phyloP scores from a whole-genome alignment of 2,113 vertebrate species.

The Mustela lutreola region DNA sequence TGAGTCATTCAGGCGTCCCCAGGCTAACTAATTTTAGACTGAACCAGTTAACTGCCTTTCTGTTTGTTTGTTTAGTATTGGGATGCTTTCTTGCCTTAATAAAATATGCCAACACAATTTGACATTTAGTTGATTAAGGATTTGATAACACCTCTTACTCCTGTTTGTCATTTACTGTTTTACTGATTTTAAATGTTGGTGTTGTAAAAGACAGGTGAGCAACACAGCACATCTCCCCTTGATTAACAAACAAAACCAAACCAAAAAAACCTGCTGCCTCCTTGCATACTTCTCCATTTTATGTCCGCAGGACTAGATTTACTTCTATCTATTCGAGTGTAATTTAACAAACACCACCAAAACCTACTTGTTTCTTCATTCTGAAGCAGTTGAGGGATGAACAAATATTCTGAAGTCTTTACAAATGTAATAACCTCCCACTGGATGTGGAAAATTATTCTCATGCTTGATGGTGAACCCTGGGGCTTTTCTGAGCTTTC shows the following conservation, averaged over 20 bases:
- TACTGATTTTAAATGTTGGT: neutral
- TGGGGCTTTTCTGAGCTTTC: neutral
- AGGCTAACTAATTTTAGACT: slow-evolving; percentile 11
- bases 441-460: neutral
- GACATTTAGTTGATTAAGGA: neutral
- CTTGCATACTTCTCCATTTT: neutral
- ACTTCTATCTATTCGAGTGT: neutral
- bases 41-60: neutral
- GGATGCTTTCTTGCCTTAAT: neutral
- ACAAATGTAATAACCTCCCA: neutral
- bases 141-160: neutral
- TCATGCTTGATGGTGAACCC: neutral
- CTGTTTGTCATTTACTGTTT: neutral
- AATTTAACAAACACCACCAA: neutral
- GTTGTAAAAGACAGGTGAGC: neutral
- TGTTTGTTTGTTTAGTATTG: neutral
- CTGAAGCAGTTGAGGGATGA: neutral
- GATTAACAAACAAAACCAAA: neutral
- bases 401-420: neutral
- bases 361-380: neutral
- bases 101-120: neutral
- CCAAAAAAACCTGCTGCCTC: neutral
- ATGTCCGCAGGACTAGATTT: neutral
- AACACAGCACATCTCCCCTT: neutral
- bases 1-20: neutral